These are phyloP conservation scores for Pagetopsis macropterus DNA, from an alignment of 2,797 vertebrate genomes.

Conservation along the genomic window DNA sequence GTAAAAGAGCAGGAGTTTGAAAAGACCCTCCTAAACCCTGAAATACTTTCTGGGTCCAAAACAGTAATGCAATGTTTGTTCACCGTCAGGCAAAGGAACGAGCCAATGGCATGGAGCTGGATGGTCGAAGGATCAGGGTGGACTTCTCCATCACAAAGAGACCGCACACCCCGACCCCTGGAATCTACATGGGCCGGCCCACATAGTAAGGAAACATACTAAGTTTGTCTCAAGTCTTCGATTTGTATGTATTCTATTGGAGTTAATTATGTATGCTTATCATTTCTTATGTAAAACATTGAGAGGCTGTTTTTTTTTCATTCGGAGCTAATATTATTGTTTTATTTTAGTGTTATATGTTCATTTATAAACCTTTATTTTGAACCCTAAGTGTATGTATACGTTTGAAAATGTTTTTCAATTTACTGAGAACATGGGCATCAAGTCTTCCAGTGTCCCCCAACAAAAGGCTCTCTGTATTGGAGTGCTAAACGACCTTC, in stretches of 20 bases:
- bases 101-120: conserved; percentile 97
- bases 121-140: conserved; percentile 93
- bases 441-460: not conserved
- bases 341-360: no score
- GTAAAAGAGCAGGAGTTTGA: conserved; percentile 68
- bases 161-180: conserved; percentile 95
- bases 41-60: not conserved
- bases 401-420: not conserved
- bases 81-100: conserved; percentile 91
- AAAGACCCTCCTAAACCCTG: not conserved
- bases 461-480: not conserved
- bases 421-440: not conserved
- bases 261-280: not conserved
- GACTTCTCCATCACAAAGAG: conserved; percentile 97
- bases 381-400: not conserved
- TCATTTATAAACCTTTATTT: not conserved
- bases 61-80: conserved; percentile 3
- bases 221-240: not conserved
- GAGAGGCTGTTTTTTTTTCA: not conserved
- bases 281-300: not conserved
- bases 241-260: not conserved
- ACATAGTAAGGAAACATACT: conserved; percentile 89
- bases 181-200: conserved; percentile 97
- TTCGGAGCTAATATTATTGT: not conserved
- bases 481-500: not conserved